phyloP scores from a whole-genome alignment of 1,140 invertebrate genomes.

The Drosophila melanogaster region Release_6_plus_ISO1_MT NT_033777.3:31652501-31653000 shows the following conservation, averaged over 20 bases:
- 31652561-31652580: constrained; percentile 12
- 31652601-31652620: constrained; percentile 73
- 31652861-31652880: constrained; percentile 53
- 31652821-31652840: constrained; percentile 11
- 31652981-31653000: constrained; percentile 42
- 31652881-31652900: constrained; percentile 56
- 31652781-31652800: constrained; percentile 47
- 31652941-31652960: constrained; percentile 82
- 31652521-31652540: constrained; percentile 31
- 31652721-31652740: constrained; percentile 53
- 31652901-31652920: constrained; percentile 58
- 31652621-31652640: constrained; percentile 74
- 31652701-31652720: constrained; percentile 18
- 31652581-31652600: background rate
- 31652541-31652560: constrained; percentile 48
- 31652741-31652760: constrained; percentile 76
- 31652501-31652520: constrained; percentile 65
- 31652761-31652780: constrained; percentile 70
- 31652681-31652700: constrained; percentile 54
- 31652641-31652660: constrained; percentile 32
- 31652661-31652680: constrained; percentile 19
- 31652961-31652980: constrained; percentile 71
- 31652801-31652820: constrained; percentile 13
- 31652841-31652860: constrained; percentile 17
- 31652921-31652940: constrained; percentile 47